Conservation (phyloP, 2,113 vertebrate species). For the Ptilonorhynchus violaceus region DNA sequence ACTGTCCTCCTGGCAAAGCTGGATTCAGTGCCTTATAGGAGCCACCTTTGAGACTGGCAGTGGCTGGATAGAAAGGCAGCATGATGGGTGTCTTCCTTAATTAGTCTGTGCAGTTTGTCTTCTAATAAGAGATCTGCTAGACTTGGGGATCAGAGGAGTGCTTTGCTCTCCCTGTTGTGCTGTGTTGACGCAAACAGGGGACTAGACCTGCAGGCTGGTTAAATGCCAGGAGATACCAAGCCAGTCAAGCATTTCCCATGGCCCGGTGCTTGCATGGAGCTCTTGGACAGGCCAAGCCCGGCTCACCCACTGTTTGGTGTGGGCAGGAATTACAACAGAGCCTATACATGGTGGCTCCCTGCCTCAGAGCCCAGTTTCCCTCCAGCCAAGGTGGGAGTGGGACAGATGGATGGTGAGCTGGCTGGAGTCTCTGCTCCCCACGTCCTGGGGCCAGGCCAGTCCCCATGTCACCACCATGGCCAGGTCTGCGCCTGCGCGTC, state of each 20-base stretch:
- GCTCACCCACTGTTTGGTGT: neutral
- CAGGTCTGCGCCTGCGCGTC: neutral
- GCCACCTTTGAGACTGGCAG: neutral
- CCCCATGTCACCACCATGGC: rapidly evolving
- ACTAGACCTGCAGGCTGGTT: neutral
- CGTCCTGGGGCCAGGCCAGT: neutral
- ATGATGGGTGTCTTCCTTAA: neutral
- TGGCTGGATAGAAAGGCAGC: neutral
- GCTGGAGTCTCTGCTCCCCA: neutral
- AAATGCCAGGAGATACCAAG: neutral
- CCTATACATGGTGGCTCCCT: neutral
- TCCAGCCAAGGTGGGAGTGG: neutral
- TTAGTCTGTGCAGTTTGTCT: neutral
- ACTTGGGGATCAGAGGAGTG: rapidly evolving
- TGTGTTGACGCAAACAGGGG: neutral
- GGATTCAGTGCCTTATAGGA: neutral
- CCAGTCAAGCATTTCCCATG: neutral
- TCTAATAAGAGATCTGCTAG: neutral
- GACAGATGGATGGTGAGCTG: neutral
- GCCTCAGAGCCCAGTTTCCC: neutral
- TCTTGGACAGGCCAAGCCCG: neutral
- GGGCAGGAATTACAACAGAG: neutral
- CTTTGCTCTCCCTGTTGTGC: neutral
- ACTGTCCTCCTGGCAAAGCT: neutral
- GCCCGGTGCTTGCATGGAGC: neutral